Base-by-base conservation (phyloP, 2,797 vertebrate species). In the Valencia hispanica region DNA sequence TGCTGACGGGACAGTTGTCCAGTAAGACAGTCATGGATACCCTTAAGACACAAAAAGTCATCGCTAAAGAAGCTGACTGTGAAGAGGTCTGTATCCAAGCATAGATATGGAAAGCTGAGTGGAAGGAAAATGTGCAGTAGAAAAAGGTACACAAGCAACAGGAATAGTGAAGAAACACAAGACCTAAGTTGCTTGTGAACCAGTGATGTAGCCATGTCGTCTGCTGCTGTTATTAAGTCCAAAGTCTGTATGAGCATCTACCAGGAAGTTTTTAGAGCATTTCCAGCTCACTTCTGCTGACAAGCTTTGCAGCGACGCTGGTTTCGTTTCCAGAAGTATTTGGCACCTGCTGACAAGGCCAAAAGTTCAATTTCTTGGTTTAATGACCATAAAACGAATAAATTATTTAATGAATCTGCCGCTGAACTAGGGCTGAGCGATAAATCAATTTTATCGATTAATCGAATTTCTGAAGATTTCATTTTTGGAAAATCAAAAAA, bases 331-430 rank as follows among this genome's bases (percentile, higher is more conserved):
- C 22, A 66, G 22, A 11, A 43, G 39, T 12, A n/a, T 41, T 41
- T 66, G 36, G 36, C 36, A n/a, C 63, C 63, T 66, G 36, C 63
- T 66, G 63, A 66, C 63, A n/a, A n/a, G n/a, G 22, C 36, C 36
- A 43, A 15, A n/a, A n/a, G 25, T 43, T 41, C 34, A 22, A 41
- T 41, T 43, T 41, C 22, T 66, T 66, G 36, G 36, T 43, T 66
- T 25, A 66, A 43, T 66, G 63, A 66, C 25, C 22, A 10, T 55
- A 25, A n/a, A n/a, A n/a, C n/a, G n/a, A n/a, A n/a, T n/a, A n/a
- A n/a, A n/a, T n/a, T n/a, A n/a, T n/a, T n/a, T n/a, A n/a, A n/a
- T n/a, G n/a, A n/a, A n/a, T n/a, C n/a, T n/a, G n/a, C n/a, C n/a
- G n/a, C n/a, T n/a, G n/a, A n/a, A n/a, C n/a, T n/a, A n/a, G n/a